A percentile compares a stretch with the other conserved stretches of the same genome.
These are phyloP conservation scores for Cheilosia soror DNA, from an alignment of 2,888 invertebrate species.

Conservation along the genomic window DNA sequence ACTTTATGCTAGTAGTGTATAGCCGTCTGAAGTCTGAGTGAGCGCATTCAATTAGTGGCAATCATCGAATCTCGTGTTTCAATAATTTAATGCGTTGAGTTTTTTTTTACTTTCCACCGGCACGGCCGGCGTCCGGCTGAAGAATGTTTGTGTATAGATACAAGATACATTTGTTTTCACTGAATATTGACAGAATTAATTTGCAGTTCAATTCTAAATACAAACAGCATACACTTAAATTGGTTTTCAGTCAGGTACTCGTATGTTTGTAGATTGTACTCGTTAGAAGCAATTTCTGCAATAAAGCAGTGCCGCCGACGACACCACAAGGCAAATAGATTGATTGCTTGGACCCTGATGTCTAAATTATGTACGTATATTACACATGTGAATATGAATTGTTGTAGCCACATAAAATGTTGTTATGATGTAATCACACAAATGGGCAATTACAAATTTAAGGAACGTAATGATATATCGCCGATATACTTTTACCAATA, in stretches of 20 bases:
- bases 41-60: slow-evolving; percentile 66
- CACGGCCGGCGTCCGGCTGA: neutral
- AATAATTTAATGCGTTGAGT: slow-evolving; percentile 35
- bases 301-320: slow-evolving; percentile 44
- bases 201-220: slow-evolving; percentile 35
- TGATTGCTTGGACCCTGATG: slow-evolving; percentile 8
- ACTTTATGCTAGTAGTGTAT: slow-evolving; percentile 6
- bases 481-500: no score
- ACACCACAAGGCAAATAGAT: slow-evolving; percentile 23
- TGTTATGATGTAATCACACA: no score
- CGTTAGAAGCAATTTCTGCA: slow-evolving; percentile 15
- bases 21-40: slow-evolving; percentile 50
- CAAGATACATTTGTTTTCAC: slow-evolving; percentile 32
- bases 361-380: slow-evolving; percentile 54
- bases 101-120: slow-evolving; percentile 18
- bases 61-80: slow-evolving; percentile 71
- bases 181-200: slow-evolving; percentile 65
- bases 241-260: slow-evolving; percentile 49
- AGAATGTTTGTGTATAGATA: slow-evolving; percentile 31
- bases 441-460: no score
- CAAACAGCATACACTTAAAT: slow-evolving; percentile 41
- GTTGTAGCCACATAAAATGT: no score
- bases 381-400: no score
- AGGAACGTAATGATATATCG: no score
- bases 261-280: neutral